These are phyloP conservation scores for Crioceris asparagi DNA, from an alignment of 2,888 invertebrate genomes.

Conservation along the genomic window DNA sequence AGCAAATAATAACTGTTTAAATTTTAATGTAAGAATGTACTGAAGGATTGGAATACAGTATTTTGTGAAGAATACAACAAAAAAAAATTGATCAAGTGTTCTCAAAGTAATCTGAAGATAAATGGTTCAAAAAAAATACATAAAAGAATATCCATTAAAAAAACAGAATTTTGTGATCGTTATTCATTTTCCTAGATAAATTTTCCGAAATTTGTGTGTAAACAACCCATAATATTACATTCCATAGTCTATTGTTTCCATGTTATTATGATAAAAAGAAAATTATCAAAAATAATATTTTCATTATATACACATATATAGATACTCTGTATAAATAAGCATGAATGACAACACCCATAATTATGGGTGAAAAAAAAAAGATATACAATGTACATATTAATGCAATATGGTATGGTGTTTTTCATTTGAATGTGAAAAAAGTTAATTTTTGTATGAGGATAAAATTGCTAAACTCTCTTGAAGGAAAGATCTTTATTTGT, in stretches of 20 bases:
- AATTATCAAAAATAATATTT: conserved; percentile 37
- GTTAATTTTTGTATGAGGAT: conserved; percentile 27
- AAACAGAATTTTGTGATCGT: too few species aligned
- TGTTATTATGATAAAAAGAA: conserved; percentile 33
- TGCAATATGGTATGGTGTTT: conserved; percentile 28
- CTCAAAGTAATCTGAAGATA: too few species aligned
- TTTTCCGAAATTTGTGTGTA: conserved; percentile 17
- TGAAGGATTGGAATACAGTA: too few species aligned
- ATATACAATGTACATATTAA: conserved; percentile 23
- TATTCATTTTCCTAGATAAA: too few species aligned
- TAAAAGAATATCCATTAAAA: too few species aligned
- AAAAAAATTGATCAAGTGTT: too few species aligned
- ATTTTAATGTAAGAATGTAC: too few species aligned
- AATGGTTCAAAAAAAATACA: too few species aligned
- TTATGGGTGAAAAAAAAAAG: conserved; percentile 22
- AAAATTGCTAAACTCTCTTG: conserved; percentile 17
- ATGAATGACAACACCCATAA: too few species aligned
- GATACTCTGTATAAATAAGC: conserved; percentile 28
- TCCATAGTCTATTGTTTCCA: conserved; percentile 33
- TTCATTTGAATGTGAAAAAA: conserved; percentile 24
- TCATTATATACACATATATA: conserved; percentile 39
- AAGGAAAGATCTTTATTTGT: conserved; percentile 23
- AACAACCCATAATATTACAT: conserved; percentile 17
- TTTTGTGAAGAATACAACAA: too few species aligned
- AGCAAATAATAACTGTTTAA: too few species aligned